Conservation (phyloP, 2,888 invertebrate species). For the Caprella mutica region DNA sequence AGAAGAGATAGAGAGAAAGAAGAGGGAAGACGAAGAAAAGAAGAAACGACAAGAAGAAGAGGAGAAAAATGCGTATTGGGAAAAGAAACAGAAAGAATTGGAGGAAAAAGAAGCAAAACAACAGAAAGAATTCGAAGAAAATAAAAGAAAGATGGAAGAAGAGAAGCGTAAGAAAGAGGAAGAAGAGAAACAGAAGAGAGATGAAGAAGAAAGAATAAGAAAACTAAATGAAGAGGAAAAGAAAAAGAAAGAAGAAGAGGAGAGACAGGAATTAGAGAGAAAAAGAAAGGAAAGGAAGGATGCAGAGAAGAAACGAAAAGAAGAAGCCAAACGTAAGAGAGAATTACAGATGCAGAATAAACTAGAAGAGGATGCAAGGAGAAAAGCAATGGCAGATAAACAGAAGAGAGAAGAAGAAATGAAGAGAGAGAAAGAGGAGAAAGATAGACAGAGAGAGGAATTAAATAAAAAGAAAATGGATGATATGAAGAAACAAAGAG, state of each 20-base stretch:
- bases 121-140: neutral
- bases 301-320: neutral
- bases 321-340: constrained; percentile 2
- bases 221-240: neutral
- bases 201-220: neutral
- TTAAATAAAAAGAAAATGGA: neutral
- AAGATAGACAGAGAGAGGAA: neutral
- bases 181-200: neutral
- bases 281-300: neutral
- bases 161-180: neutral
- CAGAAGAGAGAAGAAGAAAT: neutral
- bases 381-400: neutral
- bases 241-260: neutral
- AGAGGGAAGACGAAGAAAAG: neutral
- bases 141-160: neutral
- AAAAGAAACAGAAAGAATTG: neutral
- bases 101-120: neutral
- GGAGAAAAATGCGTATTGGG: neutral
- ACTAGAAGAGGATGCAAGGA: neutral
- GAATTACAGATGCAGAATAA: neutral
- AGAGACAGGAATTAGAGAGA: neutral
- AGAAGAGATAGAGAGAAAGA: neutral
- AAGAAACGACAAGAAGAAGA: neutral
- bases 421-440: neutral
- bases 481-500: neutral